These are phyloP conservation scores for Dromaius novaehollandiae DNA, from an alignment of 2,113 vertebrate species.

Conservation along the genomic window DNA sequence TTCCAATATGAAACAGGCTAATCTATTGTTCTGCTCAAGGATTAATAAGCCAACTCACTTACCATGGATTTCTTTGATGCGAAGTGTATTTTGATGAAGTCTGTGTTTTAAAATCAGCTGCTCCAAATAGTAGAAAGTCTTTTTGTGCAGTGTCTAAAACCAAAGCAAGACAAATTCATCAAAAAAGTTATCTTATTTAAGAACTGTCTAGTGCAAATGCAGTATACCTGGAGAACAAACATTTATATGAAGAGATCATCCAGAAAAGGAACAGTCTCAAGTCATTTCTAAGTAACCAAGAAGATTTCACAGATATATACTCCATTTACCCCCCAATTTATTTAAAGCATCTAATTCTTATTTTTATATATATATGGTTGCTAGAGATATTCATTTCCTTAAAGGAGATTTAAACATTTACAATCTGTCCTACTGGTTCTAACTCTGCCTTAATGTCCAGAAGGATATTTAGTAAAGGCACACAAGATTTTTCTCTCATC, in stretches of 20 bases:
- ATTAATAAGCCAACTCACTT: not conserved
- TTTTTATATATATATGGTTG: not conserved
- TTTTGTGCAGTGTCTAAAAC: constrained; percentile 91
- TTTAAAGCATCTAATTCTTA: not conserved
- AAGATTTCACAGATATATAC: not conserved
- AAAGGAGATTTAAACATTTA: not conserved
- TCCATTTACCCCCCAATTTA: not conserved
- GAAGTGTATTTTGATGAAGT: constrained; percentile 92
- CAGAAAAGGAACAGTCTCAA: not conserved
- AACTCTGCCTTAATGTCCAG: not conserved
- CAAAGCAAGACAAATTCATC: not conserved
- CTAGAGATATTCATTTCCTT: not conserved
- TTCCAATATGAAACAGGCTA: not conserved
- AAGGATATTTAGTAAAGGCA: not conserved
- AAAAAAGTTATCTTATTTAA: not conserved
- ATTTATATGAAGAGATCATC: not conserved
- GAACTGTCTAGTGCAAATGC: not conserved
- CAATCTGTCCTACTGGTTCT: not conserved
- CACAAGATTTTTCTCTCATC: not conserved
- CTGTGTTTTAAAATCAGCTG: constrained; percentile 96
- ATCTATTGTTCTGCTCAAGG: not conserved
- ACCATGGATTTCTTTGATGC: constrained; percentile 98
- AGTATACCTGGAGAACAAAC: not conserved
- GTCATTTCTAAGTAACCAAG: not conserved
- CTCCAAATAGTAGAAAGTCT: constrained; percentile 97